A percentile compares a stretch with the other conserved stretches of the same genome.
Conservation (phyloP, 2,888 invertebrate species). For the Aporophyla lueneburgensis region DNA sequence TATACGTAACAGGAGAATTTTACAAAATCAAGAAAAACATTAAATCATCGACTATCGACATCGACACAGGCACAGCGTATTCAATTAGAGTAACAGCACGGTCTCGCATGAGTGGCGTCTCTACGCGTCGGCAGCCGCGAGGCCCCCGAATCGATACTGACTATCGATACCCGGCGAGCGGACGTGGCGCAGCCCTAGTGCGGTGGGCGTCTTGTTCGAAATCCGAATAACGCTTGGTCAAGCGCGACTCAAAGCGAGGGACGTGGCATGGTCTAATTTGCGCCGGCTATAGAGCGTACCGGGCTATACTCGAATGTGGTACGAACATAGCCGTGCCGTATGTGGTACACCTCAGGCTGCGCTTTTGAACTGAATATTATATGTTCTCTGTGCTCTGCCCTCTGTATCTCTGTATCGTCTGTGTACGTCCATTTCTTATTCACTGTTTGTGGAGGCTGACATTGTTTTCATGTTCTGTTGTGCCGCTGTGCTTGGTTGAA, state of each 20-base stretch:
- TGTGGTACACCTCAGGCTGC: conserved; percentile 67
- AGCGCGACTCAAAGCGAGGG: conserved; percentile 87
- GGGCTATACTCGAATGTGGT: conserved; percentile 22
- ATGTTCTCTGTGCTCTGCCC: conserved; percentile 50
- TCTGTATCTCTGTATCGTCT: conserved; percentile 53
- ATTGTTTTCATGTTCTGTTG: conserved; percentile 59
- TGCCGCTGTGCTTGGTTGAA: conserved; percentile 30
- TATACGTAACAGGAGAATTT: too few relatives aligned
- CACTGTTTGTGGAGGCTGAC: conserved; percentile 61
- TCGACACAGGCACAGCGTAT: conserved; percentile 79
- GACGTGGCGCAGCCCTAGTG: conserved; percentile 74
- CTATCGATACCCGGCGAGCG: conserved; percentile 77
- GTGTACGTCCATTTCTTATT: conserved; percentile 63
- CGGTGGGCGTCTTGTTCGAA: conserved; percentile 85
- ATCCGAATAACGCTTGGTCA: conserved; percentile 89
- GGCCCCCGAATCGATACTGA: conserved; percentile 83
- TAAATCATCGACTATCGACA: conserved; percentile 61
- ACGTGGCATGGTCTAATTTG: conserved; percentile 86
- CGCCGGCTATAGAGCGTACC: conserved; percentile 71
- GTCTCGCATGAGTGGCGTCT: conserved; percentile 88
- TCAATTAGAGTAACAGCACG: conserved; percentile 88
- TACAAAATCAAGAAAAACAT: conserved; percentile 5
- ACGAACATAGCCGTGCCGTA: conserved; percentile 22
- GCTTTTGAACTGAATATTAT: conserved; percentile 73
- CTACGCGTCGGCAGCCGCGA: conserved; percentile 81